Evolutionary conservation across 1,140 invertebrate species (phyloP).

Genomic region (Latrodectus geometricus): DNA sequence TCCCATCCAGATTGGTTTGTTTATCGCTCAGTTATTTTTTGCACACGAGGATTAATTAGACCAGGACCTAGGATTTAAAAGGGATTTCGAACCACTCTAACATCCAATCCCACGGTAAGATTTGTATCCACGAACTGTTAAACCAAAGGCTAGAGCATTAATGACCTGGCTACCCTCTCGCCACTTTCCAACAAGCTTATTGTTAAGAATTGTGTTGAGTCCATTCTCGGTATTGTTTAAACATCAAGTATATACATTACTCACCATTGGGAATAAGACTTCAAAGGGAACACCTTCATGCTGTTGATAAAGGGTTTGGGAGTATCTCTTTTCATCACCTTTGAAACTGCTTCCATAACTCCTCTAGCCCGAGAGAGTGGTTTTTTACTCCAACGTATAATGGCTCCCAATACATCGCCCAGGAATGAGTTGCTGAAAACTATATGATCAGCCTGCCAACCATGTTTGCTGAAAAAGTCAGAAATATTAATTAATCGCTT

Average conservation of each 20-base stretch:
- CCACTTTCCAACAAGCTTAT: no score
- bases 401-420: constrained; percentile 8
- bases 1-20: no score
- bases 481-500: not conserved
- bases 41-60: no score
- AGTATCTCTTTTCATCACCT: not conserved
- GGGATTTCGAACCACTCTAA: no score
- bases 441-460: constrained; percentile 12
- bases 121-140: no score
- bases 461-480: not conserved
- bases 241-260: not conserved
- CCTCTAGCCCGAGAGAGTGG: constrained; percentile 5
- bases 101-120: no score
- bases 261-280: constrained; percentile 15
- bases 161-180: no score
- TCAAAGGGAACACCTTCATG: constrained; percentile 9
- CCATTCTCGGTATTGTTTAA: not conserved
- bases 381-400: constrained; percentile 32
- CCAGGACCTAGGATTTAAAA: no score
- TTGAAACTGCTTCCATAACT: not conserved
- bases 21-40: no score
- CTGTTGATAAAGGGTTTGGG: not conserved
- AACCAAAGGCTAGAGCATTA: no score
- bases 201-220: no score
- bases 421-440: constrained; percentile 35